Evolutionary conservation across 2,888 invertebrate genomes (phyloP).

Genomic region (Cephonodes hylas): DNA sequence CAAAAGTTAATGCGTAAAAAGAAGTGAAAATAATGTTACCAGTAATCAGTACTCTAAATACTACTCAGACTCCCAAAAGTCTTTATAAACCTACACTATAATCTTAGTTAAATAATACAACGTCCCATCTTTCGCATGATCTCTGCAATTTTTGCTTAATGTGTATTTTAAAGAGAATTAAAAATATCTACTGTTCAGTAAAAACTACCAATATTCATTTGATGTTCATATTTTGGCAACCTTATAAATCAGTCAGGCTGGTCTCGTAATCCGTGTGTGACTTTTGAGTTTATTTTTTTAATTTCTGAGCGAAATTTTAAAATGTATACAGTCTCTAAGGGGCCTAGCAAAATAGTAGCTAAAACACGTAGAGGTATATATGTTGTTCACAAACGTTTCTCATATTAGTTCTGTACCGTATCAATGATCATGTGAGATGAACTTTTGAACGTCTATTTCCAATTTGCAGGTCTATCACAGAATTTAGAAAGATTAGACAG

Average conservation of each 20-base stretch:
- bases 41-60: background rate
- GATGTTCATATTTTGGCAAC: conserved; percentile 25
- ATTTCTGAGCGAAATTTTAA: conserved; percentile 68
- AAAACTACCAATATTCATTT: background rate
- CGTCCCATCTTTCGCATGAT: background rate
- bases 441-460: conserved; percentile 43
- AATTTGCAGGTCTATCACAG: conserved; percentile 86
- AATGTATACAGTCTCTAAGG: conserved; percentile 94
- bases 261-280: conserved; percentile 53
- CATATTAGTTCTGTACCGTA: background rate
- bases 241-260: conserved; percentile 20
- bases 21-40: background rate
- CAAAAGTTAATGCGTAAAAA: background rate
- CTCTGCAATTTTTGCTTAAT: background rate
- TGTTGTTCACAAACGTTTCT: background rate
- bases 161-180: too few species aligned
- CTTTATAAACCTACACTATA: too few species aligned
- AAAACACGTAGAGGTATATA: conserved; percentile 89
- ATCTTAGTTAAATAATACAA: too few species aligned
- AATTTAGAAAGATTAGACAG: conserved; percentile 90
- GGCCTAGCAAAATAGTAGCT: conserved; percentile 93
- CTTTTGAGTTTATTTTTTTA: conserved; percentile 47
- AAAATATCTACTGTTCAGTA: too few species aligned
- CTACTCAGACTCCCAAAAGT: background rate
- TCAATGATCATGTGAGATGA: conserved; percentile 39